Evolutionary conservation across 1,140 invertebrate genomes (phyloP), one percentile per base, ranked within the genome.

Genomic region (Homalodisca vitripennis): DNA sequence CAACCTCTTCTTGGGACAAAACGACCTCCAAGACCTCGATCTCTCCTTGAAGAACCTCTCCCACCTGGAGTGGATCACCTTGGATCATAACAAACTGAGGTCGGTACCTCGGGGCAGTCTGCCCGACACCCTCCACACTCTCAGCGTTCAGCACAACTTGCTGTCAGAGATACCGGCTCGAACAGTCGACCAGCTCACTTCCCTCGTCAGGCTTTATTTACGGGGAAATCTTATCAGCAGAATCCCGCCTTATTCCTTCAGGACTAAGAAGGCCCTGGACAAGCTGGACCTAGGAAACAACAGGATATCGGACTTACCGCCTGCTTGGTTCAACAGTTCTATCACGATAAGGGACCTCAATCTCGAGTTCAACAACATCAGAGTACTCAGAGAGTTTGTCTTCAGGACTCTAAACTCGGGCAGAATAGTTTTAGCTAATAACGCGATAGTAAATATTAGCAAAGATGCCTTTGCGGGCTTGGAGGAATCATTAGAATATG

Each of bases 271-370:
- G 47, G 87, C 84, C 73, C 78, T 95, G 57, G 91, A 95, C 75
- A 88, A 93, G 75, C 81, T 95, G 67, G 93, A 96, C 76, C 80
- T 96, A 22, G 92, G 92, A 41, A 91, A 94, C 76, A 95, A 95
- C 78, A 83, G 84, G 69, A 84, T 92, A 69, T 86, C 87, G 74
- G 85, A 88, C 74, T 85, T 77, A 57, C 79, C 84, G 74, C 85
- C 80, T 22, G 82, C 81, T 75, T 78, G 82, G 72, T 85, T 91
- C 68, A 90, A 93, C 76, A 83, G 84, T 20, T 89, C 88, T 48
- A 78, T 93, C 14, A 86, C 85, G 73, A 83, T 94, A 17, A 84
- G 89, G 68, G 92, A 94, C 73, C 82, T 95, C 27, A 92, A 92
- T 80, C 78, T 95, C 73, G 91, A 91, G 65, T 88, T 89, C 70